Percentiles rank a stretch among this genome's conserved stretches.
These are phyloP conservation scores for Origma solitaria DNA, from an alignment of 2,113 vertebrate genomes.

Conservation along the genomic window DNA sequence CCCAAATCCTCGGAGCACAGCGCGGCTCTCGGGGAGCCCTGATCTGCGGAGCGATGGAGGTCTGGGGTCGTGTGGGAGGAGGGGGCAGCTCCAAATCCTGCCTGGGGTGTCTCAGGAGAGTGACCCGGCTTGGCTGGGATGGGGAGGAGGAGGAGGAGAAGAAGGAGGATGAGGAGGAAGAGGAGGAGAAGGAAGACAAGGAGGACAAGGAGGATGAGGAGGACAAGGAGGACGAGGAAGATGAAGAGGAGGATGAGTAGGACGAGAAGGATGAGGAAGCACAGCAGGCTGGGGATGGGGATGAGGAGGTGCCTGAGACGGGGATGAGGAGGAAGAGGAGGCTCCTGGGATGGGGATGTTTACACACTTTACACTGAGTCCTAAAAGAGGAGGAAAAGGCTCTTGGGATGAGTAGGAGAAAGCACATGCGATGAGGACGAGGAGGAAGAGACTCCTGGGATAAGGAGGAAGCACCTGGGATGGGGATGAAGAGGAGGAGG, in stretches of 20 bases:
- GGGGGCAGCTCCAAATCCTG: neutral
- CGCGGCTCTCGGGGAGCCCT: accelerated
- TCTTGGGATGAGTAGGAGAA: too few relatives aligned
- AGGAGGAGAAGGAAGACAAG: too few relatives aligned
- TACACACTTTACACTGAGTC: too few relatives aligned
- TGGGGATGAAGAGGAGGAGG: neutral
- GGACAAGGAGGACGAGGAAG: too few relatives aligned
- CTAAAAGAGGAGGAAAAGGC: neutral
- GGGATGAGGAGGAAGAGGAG: neutral
- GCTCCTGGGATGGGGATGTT: neutral
- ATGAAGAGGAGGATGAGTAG: too few relatives aligned
- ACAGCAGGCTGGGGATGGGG: too few relatives aligned
- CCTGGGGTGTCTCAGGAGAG: neutral
- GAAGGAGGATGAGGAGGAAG: neutral
- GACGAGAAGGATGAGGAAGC: too few relatives aligned
- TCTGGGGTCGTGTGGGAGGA: too few relatives aligned
- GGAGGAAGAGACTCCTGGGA: neutral
- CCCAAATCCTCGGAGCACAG: accelerated
- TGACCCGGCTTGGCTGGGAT: neutral
- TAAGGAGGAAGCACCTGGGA: too few relatives aligned
- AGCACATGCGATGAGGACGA: too few relatives aligned
- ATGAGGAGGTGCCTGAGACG: neutral
- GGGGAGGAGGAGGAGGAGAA: neutral
- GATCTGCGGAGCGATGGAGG: accelerated
- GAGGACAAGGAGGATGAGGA: too few relatives aligned